Percentiles rank a stretch among this genome's conserved stretches.
phyloP scores from a whole-genome alignment of 2,113 vertebrate genomes.

The Leucopsar rothschildi region DNA sequence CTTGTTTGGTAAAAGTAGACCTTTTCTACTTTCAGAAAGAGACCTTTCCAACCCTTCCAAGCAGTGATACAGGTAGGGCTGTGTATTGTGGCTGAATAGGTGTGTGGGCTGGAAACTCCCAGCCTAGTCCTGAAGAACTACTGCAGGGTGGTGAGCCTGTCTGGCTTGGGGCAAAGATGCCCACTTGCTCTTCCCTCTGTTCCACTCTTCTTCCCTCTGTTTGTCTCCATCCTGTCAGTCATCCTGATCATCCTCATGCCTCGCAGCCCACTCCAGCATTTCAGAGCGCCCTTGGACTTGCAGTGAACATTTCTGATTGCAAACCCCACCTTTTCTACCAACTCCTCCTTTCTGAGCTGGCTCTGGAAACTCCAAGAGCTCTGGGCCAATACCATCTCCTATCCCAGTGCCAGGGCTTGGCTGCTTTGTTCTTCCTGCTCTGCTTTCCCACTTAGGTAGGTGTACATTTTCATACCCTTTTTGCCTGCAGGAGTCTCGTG shows the following conservation, averaged over 20 bases:
- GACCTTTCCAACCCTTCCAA: background rate
- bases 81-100: fast-evolving
- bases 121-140: background rate
- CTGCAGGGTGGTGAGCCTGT: background rate
- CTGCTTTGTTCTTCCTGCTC: conserved; percentile 6
- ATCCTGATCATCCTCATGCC: background rate
- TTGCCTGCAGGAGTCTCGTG: background rate
- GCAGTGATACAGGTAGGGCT: background rate
- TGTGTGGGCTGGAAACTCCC: background rate
- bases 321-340: background rate
- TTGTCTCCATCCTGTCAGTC: background rate
- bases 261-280: background rate
- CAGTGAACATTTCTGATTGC: fast-evolving
- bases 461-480: background rate
- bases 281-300: background rate
- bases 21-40: too few species aligned
- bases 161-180: background rate
- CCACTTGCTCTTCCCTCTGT: background rate
- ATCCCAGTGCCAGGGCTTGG: fast-evolving
- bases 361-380: background rate
- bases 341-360: background rate
- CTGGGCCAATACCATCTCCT: background rate
- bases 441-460: background rate
- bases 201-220: background rate
- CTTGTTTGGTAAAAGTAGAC: fast-evolving